Conservation (phyloP, 1,140 invertebrate genomes). For the Holotrichia oblita region DNA sequence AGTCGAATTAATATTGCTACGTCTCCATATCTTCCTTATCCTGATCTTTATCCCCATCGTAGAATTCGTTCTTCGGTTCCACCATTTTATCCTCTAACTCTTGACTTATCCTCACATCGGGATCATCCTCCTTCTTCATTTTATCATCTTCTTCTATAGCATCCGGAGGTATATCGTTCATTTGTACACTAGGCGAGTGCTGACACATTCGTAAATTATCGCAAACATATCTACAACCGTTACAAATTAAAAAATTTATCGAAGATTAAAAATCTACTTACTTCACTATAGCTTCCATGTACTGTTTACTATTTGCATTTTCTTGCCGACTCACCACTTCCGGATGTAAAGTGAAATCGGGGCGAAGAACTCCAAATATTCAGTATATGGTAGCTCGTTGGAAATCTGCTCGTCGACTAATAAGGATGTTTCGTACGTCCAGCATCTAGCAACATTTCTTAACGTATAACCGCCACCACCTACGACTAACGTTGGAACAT, state of each 20-base stretch:
- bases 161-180: slow-evolving; percentile 90
- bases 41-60: slow-evolving; percentile 87
- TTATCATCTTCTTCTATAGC: slow-evolving; percentile 74
- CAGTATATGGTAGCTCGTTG: slow-evolving; percentile 92
- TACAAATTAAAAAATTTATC: background rate
- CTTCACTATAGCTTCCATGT: slow-evolving; percentile 87
- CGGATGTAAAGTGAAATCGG: slow-evolving; percentile 93
- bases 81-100: slow-evolving; percentile 86
- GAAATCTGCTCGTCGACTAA: slow-evolving; percentile 90
- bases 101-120: slow-evolving; percentile 81
- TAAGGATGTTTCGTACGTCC: slow-evolving; percentile 98
- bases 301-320: slow-evolving; percentile 93
- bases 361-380: slow-evolving; percentile 95
- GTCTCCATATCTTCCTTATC: slow-evolving; percentile 67
- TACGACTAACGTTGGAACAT: slow-evolving; percentile 92
- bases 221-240: slow-evolving; percentile 70
- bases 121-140: slow-evolving; percentile 80
- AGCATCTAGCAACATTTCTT: slow-evolving; percentile 97
- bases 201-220: slow-evolving; percentile 91
- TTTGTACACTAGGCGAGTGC: slow-evolving; percentile 90
- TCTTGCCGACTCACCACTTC: slow-evolving; percentile 86
- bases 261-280: slow-evolving; percentile 40
- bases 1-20: slow-evolving; percentile 22
- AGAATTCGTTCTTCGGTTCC: slow-evolving; percentile 92
- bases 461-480: slow-evolving; percentile 98